A percentile compares a stretch with the other conserved stretches of the same genome.
Evolutionary conservation across 2,888 invertebrate species (phyloP).

Genomic region (Chrysomela aeneicollis): DNA sequence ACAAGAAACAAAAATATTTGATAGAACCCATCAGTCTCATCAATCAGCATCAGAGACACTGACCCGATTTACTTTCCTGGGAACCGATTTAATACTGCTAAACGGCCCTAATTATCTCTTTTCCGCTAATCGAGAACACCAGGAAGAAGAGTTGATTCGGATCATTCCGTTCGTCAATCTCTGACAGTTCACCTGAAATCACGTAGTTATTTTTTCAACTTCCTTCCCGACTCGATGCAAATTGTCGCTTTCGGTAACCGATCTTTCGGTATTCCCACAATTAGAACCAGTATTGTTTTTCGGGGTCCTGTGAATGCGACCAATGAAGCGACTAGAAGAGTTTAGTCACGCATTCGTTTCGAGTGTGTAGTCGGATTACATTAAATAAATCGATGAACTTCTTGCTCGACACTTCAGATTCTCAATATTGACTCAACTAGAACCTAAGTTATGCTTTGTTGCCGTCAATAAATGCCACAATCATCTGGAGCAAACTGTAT

Average conservation of each 20-base stretch:
- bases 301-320: not conserved
- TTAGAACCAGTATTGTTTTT: slow-evolving; percentile 9
- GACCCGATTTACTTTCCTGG: slow-evolving; percentile 31
- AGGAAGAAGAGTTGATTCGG: slow-evolving; percentile 44
- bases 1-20: too few species aligned
- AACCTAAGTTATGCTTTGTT: too few species aligned
- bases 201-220: slow-evolving; percentile 42
- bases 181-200: slow-evolving; percentile 36
- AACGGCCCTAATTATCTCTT: slow-evolving; percentile 37
- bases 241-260: slow-evolving; percentile 31
- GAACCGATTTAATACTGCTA: slow-evolving; percentile 39
- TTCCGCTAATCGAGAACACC: slow-evolving; percentile 36
- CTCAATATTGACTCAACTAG: too few species aligned
- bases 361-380: not conserved
- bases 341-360: not conserved
- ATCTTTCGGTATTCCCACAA: slow-evolving; percentile 43
- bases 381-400: not conserved
- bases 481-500: too few species aligned
- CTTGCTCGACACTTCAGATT: too few species aligned
- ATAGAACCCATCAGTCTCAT: not conserved
- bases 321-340: not conserved
- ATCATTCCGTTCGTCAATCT: slow-evolving; percentile 44
- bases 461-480: too few species aligned
- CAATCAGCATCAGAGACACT: not conserved
- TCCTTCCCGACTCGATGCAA: slow-evolving; percentile 40